phyloP scores from a whole-genome alignment of 2,888 invertebrate species.

The Brenthis hecate region DNA sequence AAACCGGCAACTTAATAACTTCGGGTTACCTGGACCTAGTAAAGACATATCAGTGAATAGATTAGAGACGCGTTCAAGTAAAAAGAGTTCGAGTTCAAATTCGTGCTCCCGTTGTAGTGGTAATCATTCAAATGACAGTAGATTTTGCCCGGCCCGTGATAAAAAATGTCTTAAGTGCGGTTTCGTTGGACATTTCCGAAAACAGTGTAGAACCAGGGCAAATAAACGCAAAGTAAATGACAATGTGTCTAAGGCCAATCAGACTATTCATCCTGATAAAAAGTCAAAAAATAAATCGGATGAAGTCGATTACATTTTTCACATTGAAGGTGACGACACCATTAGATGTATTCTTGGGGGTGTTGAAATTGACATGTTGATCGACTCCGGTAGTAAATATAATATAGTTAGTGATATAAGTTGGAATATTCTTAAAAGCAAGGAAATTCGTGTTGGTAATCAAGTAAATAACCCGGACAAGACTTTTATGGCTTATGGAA shows the following conservation, averaged over 20 bases:
- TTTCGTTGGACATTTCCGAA: too few relatives aligned
- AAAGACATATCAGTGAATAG: too few relatives aligned
- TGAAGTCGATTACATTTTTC: conserved; percentile 31
- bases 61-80: too few relatives aligned
- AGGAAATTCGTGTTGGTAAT: conserved; percentile 14
- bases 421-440: not conserved
- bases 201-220: too few relatives aligned
- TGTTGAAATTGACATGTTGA: not conserved
- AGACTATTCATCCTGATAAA: not conserved
- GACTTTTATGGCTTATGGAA: conserved; percentile 31
- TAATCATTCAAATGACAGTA: too few relatives aligned
- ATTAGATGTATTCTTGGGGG: not conserved
- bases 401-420: not conserved
- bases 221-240: not conserved
- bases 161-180: too few relatives aligned
- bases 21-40: too few relatives aligned
- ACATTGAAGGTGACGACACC: conserved; percentile 3
- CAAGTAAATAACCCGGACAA: conserved; percentile 20
- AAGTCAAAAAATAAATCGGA: conserved; percentile 1
- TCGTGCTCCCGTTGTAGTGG: too few relatives aligned
- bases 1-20: conserved; percentile 19
- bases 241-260: not conserved
- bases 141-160: too few relatives aligned
- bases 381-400: not conserved
- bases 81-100: too few relatives aligned